Evolutionary conservation across 37 sponge, comb jelly and placozoan species (phyloP), one percentile per base, ranked within the genome.

Genomic region (Spongia lamella): DNA sequence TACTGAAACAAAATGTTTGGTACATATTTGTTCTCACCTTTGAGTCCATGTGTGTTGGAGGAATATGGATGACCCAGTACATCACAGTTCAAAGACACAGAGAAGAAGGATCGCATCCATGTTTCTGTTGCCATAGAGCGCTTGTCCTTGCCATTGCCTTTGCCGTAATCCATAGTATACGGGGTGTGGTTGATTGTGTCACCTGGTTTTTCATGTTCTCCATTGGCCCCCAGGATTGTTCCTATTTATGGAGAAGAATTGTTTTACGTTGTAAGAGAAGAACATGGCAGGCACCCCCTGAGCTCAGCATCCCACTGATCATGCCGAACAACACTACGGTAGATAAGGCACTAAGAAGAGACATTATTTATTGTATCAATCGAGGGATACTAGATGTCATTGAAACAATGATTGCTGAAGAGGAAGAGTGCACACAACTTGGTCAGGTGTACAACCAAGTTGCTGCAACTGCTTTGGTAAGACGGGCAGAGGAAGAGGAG

Each of bases 311-410:
- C 11, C 82, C 78, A 0, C 83, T 85, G n/a, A 38, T 90, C 20
- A 50, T 66, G 36, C 24, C 63, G 5, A n/a, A n/a, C n/a, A 75
- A 84, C 21, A 76, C 62, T 58, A 50, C 47, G 36, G 90, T 93
- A 25, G 82, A 82, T 77, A 73, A 64, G 30, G 78, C 83, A 1
- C 78, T 93, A 20, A 63, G 94, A 7, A 61, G 83, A 13, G 79
- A 93, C 61, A 83, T 75, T 38, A 89, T 93, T 33, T 83, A 78
- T 38, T 89, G 90, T 70, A 86, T 86, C 63, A 93, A 82, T 55
- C 36, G 77, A 26, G 94, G 90, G 2, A 93, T 93, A 53, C 73
- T 93, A 32, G 83, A 83, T 50, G 74, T 85, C 16, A 73, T 88
- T 15, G 43, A 74, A 7, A 43, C 7, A 9, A 9, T 43, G 47